Percentiles rank a stretch among this genome's conserved stretches.
phyloP scores from a whole-genome alignment of 2,888 invertebrate species.

The Perdita meconis region DNA sequence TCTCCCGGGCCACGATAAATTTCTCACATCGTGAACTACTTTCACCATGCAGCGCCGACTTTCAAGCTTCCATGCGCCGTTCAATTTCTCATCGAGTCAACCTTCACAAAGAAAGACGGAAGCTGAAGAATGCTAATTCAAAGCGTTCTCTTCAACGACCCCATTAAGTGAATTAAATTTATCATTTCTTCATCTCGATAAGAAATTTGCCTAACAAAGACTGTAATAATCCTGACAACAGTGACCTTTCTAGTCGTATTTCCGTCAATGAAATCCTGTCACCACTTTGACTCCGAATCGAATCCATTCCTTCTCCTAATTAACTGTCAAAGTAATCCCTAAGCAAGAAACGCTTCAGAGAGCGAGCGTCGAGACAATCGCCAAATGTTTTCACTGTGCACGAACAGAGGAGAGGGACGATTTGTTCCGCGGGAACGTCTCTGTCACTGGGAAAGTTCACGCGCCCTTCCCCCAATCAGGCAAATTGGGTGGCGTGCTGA shows the following conservation, averaged over 20 bases:
- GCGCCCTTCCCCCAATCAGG: constrained; percentile 52
- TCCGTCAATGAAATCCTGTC: too few species aligned
- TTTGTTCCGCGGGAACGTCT: constrained; percentile 27
- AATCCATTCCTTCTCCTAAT: too few species aligned
- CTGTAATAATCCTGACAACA: too few species aligned
- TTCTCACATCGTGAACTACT: constrained; percentile 25
- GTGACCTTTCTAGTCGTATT: too few species aligned
- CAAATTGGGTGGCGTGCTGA: constrained; percentile 64
- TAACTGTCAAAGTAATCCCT: too few species aligned
- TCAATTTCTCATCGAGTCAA: constrained; percentile 18
- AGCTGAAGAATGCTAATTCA: neutral
- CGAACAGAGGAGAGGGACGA: constrained; percentile 19
- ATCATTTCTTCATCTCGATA: neutral
- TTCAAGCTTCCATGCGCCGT: constrained; percentile 27
- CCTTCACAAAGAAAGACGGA: neutral
- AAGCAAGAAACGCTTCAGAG: too few species aligned
- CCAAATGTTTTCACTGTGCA: constrained; percentile 18
- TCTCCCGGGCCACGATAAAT: constrained; percentile 19
- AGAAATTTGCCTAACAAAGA: too few species aligned
- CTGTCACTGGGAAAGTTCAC: constrained; percentile 33
- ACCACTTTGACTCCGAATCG: too few species aligned
- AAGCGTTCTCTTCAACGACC: neutral
- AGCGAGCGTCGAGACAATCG: neutral
- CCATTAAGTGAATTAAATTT: neutral
- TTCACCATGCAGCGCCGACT: constrained; percentile 27